Conservation (phyloP, 2,888 invertebrate genomes). For the Falcaria lacertinaria region DNA sequence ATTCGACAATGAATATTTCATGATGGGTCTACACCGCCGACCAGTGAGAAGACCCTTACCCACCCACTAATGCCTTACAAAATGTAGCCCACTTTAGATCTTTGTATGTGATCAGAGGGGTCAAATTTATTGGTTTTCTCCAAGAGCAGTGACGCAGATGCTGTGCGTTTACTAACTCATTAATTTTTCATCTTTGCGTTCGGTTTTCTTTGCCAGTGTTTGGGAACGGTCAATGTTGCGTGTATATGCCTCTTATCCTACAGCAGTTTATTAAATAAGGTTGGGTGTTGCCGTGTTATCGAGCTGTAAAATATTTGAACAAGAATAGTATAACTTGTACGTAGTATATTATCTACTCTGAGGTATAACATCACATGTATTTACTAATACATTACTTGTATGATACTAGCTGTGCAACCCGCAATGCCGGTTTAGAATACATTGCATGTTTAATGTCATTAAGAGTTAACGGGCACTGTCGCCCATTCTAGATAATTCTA, state of each 20-base stretch:
- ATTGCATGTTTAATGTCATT: too few relatives aligned
- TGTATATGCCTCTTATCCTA: neutral
- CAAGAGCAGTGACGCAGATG: conserved; percentile 50
- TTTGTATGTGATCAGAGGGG: conserved; percentile 25
- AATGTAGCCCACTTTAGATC: conserved; percentile 7
- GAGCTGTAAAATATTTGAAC: too few relatives aligned
- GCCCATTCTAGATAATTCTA: too few relatives aligned
- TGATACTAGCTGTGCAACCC: too few relatives aligned
- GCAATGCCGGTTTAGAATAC: too few relatives aligned
- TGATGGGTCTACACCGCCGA: conserved; percentile 41
- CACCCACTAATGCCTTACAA: conserved; percentile 14
- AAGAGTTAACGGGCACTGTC: too few relatives aligned
- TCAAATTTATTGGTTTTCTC: conserved; percentile 32
- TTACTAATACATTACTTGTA: too few relatives aligned
- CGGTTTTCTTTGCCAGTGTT: conserved; percentile 37
- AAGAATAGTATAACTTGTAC: too few relatives aligned
- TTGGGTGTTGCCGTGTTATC: neutral
- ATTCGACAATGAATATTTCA: conserved; percentile 62
- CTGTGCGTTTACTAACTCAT: conserved; percentile 60
- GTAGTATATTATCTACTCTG: too few relatives aligned
- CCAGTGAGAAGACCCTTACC: conserved; percentile 35
- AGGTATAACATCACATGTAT: too few relatives aligned
- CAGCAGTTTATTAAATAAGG: neutral
- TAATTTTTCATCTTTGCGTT: conserved; percentile 56
- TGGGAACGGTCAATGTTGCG: conserved; percentile 9